Evolutionary conservation across 2,797 vertebrate genomes (phyloP), one percentile per base, ranked within the genome.

Genomic region (Tiaroga cobitis): DNA sequence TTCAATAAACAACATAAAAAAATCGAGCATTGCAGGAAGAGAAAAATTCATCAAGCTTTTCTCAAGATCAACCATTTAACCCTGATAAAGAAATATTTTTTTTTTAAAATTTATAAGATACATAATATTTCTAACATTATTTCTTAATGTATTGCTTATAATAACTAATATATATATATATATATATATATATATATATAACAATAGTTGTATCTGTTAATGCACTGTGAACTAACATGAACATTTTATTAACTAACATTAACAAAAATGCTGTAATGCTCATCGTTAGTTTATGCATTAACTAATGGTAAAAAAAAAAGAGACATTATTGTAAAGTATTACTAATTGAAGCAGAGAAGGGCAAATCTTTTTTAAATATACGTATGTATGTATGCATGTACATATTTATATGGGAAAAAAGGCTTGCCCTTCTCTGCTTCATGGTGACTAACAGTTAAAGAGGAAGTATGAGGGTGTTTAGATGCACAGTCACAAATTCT

Each of bases 401-500:
- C 7, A 59, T 59, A 59, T 59, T 10, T n/a, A n/a, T 11, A 59
- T 24, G n/a, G n/a, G 21, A 13, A 10, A 56, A 5, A 15, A 16
- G 3, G 1, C 8, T n/a, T 59, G 4, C 37, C 5, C 5, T 43
- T 63, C 18, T 63, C 6, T 43, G 76, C 43, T 63, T 39, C 24
- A 49, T 26, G 54, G 81, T 56, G 34, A 81, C 67, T 81, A 13
- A 51, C 49, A 56, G 32, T n/a, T 59, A 26, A 37, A 61, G n/a
- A 59, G 67, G 34, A 70, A 70, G 16, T 51, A 24, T 59, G 67
- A 54, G 5, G 19, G 70, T 39, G 81, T 74, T 37, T 65, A 46
- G 29, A 76, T 51, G 59, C 41, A 81, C 24, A 32, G 69, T 74
- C 56, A 61, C 19, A 34, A 82, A 34, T 72, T 24, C 41, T 61